These are phyloP conservation scores for Idaea aversata DNA, from an alignment of 2,888 invertebrate species.

Conservation along the genomic window DNA sequence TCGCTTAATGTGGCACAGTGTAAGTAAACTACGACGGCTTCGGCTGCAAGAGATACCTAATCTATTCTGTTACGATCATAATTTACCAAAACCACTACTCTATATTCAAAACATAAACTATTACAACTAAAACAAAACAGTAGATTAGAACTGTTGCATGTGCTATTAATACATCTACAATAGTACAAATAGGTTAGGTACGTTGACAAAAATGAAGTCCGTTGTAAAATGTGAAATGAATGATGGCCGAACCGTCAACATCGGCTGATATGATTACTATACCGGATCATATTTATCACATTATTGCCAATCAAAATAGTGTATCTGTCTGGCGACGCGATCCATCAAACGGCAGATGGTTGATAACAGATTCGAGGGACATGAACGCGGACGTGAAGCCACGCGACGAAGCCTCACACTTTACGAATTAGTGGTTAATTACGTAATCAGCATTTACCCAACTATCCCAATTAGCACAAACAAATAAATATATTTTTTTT, in stretches of 20 bases:
- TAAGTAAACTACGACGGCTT: slow-evolving; percentile 56
- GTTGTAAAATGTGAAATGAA: slow-evolving; percentile 65
- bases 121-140: slow-evolving; percentile 26
- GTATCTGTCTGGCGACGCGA: slow-evolving; percentile 75
- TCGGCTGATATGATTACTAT: slow-evolving; percentile 70
- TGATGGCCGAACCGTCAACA: slow-evolving; percentile 63
- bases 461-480: slow-evolving; percentile 46
- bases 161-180: slow-evolving; percentile 27
- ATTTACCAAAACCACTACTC: slow-evolving; percentile 24
- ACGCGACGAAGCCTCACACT: slow-evolving; percentile 46
- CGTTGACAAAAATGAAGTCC: slow-evolving; percentile 49
- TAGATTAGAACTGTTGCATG: slow-evolving; percentile 27
- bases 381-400: slow-evolving; percentile 41
- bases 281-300: slow-evolving; percentile 72
- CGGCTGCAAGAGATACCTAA: slow-evolving; percentile 44
- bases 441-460: slow-evolving; percentile 28
- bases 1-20: slow-evolving; percentile 62
- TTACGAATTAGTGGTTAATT: slow-evolving; percentile 54
- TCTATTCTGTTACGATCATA: slow-evolving; percentile 28
- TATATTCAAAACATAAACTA: slow-evolving; percentile 29
- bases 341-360: slow-evolving; percentile 66
- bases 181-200: slow-evolving; percentile 43
- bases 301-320: slow-evolving; percentile 81
- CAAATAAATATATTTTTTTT: slow-evolving; percentile 24
- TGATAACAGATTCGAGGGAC: not conserved